These are phyloP conservation scores for Vultur gryphus DNA, from an alignment of 2,797 vertebrate species.

Conservation along the genomic window DNA sequence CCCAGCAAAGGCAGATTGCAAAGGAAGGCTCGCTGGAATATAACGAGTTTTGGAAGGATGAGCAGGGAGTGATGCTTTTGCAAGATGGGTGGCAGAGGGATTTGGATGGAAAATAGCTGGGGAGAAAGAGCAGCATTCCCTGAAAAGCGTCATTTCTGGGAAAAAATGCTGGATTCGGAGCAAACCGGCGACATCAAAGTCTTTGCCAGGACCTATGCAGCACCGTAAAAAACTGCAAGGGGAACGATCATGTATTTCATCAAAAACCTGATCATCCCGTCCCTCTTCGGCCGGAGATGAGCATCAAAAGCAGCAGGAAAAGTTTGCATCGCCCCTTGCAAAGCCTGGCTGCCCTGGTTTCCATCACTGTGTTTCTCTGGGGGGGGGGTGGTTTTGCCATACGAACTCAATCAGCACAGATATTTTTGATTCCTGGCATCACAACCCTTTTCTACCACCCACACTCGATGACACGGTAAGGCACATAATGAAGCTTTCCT, in stretches of 20 bases:
- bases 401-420: rapidly evolving
- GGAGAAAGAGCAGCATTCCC: background rate
- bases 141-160: background rate
- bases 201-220: background rate
- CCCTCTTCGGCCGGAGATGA: rapidly evolving
- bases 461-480: background rate
- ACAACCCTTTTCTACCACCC: background rate
- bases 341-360: background rate
- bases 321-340: background rate
- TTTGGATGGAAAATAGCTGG: background rate
- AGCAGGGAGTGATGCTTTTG: background rate
- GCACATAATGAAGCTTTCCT: background rate
- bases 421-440: background rate
- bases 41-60: background rate
- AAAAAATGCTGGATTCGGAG: background rate
- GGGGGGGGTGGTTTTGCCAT: background rate
- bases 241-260: background rate
- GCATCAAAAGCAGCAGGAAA: background rate
- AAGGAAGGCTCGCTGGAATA: background rate
- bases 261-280: background rate
- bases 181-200: rapidly evolving
- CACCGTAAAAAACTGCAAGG: background rate
- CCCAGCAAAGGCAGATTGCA: background rate
- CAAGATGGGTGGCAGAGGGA: background rate
- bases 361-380: background rate